Evolutionary conservation across 2,797 vertebrate genomes (phyloP).

Genomic region (Helicolenus hilgendorfi): DNA sequence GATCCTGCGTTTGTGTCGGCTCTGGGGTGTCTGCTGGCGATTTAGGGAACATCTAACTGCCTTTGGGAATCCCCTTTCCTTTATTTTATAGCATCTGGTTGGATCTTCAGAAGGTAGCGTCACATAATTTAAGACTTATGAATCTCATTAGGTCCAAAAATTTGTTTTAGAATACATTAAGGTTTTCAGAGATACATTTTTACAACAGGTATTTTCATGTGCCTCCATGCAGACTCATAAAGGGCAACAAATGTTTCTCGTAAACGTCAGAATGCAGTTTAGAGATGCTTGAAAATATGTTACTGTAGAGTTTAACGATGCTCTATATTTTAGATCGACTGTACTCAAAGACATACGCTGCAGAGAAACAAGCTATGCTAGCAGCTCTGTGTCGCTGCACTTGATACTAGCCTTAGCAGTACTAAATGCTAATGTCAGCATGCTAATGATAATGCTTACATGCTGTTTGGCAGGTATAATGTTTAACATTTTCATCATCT

Average conservation of each 20-base stretch:
- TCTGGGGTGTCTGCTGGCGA: constrained; percentile 24
- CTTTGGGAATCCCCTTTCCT: constrained; percentile 22
- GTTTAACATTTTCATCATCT: neutral
- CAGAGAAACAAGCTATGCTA: neutral
- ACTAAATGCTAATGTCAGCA: neutral
- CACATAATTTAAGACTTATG: neutral
- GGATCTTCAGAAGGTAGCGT: neutral
- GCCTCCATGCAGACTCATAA: neutral
- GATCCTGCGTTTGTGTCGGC: constrained; percentile 41
- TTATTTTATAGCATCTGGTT: neutral
- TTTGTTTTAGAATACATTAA: neutral
- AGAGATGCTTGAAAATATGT: neutral
- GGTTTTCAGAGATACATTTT: neutral
- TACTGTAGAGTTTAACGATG: neutral
- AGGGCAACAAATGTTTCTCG: neutral
- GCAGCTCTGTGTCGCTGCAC: neutral
- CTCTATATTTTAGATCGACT: too few relatives aligned
- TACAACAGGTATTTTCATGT: neutral
- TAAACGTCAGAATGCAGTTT: neutral
- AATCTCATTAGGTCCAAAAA: neutral
- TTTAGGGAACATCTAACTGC: constrained; percentile 29
- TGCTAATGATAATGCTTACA: neutral
- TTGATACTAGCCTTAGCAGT: neutral
- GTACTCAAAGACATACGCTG: neutral
- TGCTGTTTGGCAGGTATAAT: neutral